Conservation (phyloP, 2,797 vertebrate species). For the Psittacula echo region DNA sequence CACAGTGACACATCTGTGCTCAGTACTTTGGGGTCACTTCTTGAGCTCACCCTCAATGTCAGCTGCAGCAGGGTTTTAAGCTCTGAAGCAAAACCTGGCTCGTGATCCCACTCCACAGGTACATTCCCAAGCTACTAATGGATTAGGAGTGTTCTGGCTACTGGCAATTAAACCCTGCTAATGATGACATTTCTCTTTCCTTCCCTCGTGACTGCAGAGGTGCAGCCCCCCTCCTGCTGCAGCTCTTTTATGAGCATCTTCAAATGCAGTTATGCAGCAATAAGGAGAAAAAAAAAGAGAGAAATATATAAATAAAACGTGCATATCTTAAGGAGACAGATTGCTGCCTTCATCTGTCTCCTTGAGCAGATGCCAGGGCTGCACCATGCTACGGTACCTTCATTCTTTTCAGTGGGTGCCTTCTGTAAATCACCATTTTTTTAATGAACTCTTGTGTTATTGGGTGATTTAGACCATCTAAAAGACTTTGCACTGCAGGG, state of each 20-base stretch:
- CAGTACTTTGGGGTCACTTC: neutral
- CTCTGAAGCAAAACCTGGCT: neutral
- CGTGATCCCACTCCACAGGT: neutral
- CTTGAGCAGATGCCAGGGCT: conserved; percentile 22
- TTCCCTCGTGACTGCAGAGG: conserved; percentile 25
- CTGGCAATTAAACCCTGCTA: conserved; percentile 28
- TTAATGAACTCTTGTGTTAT: neutral
- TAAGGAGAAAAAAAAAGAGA: too few relatives aligned
- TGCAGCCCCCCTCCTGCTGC: neutral
- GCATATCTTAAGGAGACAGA: conserved; percentile 38
- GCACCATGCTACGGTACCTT: neutral
- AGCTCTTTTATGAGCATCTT: conserved; percentile 27
- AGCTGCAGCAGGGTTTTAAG: neutral
- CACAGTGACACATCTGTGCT: fast-evolving
- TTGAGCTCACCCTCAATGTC: neutral
- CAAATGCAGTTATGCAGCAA: neutral
- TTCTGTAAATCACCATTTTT: neutral
- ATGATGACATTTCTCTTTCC: neutral
- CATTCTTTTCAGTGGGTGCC: neutral
- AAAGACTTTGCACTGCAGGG: neutral
- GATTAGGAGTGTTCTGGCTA: neutral
- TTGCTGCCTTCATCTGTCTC: conserved; percentile 61
- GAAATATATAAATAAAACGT: neutral
- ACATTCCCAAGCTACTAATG: neutral
- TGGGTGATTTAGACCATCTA: neutral